Percentiles rank a stretch among this genome's conserved stretches.
Evolutionary conservation across 2,113 vertebrate genomes (phyloP).

Genomic region (Puntigrus tetrazona): DNA sequence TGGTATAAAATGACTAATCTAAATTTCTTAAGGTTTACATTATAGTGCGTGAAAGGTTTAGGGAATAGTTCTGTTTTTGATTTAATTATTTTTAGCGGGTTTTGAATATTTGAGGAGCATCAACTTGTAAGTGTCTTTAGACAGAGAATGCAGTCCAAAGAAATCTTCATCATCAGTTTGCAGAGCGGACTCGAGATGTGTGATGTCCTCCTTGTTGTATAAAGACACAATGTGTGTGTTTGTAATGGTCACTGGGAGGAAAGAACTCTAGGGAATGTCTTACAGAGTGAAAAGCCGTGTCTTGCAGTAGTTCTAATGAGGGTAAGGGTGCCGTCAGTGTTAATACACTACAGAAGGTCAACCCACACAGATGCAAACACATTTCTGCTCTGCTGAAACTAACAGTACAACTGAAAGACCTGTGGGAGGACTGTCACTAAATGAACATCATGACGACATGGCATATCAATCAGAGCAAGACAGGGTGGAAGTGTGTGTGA

Average conservation of each 20-base stretch:
- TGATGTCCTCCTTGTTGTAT: not conserved
- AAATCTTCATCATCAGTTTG: not conserved
- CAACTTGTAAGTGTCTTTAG: not conserved
- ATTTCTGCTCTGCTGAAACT: slow-evolving; percentile 11
- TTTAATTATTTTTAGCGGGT: not conserved
- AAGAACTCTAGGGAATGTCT: slow-evolving; percentile 16
- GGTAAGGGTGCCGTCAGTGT: slow-evolving; percentile 9
- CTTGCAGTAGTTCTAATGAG: slow-evolving; percentile 31
- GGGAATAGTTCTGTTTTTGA: not conserved
- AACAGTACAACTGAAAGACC: slow-evolving; percentile 4
- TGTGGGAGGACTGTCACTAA: slow-evolving; percentile 32
- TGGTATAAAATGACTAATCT: too few relatives aligned
- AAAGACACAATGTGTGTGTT: not conserved
- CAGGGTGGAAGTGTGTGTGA: not conserved
- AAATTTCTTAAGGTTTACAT: not conserved
- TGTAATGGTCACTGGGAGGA: slow-evolving; percentile 51
- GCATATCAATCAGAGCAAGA: slow-evolving; percentile 37
- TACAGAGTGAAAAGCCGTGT: slow-evolving; percentile 10
- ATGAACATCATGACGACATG: slow-evolving; percentile 21
- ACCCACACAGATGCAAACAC: slow-evolving; percentile 25
- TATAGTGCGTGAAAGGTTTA: not conserved
- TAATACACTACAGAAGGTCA: slow-evolving; percentile 33
- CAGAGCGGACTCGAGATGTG: not conserved
- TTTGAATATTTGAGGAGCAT: not conserved
- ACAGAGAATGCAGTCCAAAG: not conserved